These are phyloP conservation scores for Vespertilio murinus DNA, from an alignment of 2,797 vertebrate genomes.

Conservation along the genomic window DNA sequence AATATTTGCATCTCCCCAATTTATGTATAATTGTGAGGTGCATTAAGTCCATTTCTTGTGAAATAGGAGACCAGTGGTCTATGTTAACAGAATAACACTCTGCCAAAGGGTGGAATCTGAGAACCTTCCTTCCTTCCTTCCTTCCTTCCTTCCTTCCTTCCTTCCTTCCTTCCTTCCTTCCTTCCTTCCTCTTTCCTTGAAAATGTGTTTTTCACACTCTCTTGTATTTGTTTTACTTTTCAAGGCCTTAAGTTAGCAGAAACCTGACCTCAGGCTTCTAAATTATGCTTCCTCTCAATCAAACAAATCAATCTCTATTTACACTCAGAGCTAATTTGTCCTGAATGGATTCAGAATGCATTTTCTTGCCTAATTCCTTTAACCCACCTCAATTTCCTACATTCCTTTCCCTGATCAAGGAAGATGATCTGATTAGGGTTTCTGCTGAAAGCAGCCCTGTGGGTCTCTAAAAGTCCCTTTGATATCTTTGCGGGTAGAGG, in stretches of 20 bases:
- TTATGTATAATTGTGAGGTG: not conserved
- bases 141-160: too few species aligned
- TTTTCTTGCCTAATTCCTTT: constrained; percentile 78
- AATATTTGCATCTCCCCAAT: not conserved
- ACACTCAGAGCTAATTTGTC: constrained; percentile 74
- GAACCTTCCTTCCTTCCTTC: not conserved
- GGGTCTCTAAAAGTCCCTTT: constrained; percentile 67
- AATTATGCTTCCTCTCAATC: constrained; percentile 53
- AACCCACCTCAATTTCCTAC: constrained; percentile 72
- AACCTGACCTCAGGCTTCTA: constrained; percentile 47
- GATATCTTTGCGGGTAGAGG: constrained; percentile 67
- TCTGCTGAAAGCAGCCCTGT: constrained; percentile 63
- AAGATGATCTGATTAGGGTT: constrained; percentile 80
- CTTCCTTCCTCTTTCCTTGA: not conserved
- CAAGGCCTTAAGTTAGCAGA: constrained; percentile 27
- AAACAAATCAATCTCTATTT: constrained; percentile 79
- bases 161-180: too few species aligned
- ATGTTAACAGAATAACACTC: not conserved
- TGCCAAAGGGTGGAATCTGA: not conserved
- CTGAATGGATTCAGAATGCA: constrained; percentile 73
- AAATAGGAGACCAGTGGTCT: not conserved
- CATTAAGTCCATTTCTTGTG: not conserved
- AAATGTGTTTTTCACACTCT: not conserved
- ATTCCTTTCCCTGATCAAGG: constrained; percentile 59
- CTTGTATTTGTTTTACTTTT: constrained; percentile 52